Percentiles rank a stretch among this genome's conserved stretches.
phyloP scores from a whole-genome alignment of 2,113 vertebrate species.

The Pelvicachromis taeniatus region DNA sequence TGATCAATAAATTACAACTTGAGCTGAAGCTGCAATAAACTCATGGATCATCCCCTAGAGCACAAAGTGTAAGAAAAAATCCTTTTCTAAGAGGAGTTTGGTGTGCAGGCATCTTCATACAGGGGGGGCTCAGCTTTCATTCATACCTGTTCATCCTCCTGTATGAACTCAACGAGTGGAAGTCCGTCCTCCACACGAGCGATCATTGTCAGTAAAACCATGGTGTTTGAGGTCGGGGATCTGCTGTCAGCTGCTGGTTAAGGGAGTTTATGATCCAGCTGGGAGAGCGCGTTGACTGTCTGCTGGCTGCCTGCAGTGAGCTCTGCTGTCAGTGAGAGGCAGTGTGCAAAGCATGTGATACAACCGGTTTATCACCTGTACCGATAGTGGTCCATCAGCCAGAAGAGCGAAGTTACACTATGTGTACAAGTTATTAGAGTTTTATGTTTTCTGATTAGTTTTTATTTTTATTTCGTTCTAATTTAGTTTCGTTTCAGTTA shows the following conservation, averaged over 20 bases:
- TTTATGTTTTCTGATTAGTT: background rate
- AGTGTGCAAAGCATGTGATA: background rate
- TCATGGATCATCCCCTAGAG: background rate
- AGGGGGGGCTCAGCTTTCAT: background rate
- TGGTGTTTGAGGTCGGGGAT: slow-evolving; percentile 2
- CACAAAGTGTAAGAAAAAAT: background rate
- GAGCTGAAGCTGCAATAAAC: background rate
- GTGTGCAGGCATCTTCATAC: background rate
- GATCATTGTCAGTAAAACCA: slow-evolving; percentile 90
- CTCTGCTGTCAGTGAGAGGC: background rate
- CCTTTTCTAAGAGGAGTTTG: background rate
- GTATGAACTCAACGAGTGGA: slow-evolving; percentile 85
- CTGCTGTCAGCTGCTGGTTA: background rate
- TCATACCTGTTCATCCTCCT: slow-evolving; percentile 88
- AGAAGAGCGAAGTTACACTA: background rate
- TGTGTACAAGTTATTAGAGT: background rate
- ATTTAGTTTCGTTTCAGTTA: too few relatives aligned
- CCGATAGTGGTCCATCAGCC: background rate
- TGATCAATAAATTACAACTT: background rate
- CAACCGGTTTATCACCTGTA: background rate
- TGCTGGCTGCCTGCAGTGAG: background rate
- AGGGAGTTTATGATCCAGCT: background rate
- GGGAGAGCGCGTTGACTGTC: background rate
- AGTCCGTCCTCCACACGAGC: slow-evolving; percentile 88
- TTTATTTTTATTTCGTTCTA: background rate